Percentiles rank a stretch among this genome's conserved stretches.
Evolutionary conservation across 2,113 vertebrate species (phyloP).

Genomic region (Atrichornis clamosus): DNA sequence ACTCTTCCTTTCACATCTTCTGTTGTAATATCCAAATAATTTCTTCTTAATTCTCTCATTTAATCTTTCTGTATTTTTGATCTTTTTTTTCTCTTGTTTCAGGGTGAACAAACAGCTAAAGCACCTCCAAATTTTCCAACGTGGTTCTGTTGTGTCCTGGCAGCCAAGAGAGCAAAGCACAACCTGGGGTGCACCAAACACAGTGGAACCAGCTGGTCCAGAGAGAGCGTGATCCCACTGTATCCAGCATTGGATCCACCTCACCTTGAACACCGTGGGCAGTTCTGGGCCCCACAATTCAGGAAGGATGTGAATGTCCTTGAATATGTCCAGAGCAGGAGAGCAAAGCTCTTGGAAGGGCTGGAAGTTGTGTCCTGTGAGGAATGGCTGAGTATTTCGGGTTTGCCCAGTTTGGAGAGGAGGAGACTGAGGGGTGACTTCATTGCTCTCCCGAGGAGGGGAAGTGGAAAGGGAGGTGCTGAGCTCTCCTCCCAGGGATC

Average conservation of each 20-base stretch:
- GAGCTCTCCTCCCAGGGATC: neutral
- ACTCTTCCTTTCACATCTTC: neutral
- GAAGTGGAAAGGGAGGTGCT: neutral
- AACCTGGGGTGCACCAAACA: neutral
- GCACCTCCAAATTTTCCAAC: neutral
- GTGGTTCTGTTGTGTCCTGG: neutral
- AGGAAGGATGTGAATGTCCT: neutral
- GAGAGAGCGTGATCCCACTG: neutral
- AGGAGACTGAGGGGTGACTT: neutral
- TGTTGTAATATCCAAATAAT: neutral
- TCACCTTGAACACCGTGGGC: neutral
- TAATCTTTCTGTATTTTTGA: neutral
- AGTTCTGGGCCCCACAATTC: neutral
- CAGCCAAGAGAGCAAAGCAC: neutral
- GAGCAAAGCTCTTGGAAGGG: neutral
- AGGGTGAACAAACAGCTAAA: neutral
- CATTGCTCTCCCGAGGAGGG: neutral
- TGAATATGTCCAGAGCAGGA: neutral
- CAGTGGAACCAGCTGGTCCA: rapidly evolving
- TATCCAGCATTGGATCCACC: neutral
- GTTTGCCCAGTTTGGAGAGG: neutral
- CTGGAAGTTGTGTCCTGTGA: neutral
- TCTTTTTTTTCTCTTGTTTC: neutral
- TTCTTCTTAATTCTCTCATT: neutral
- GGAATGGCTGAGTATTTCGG: neutral